phyloP scores from a whole-genome alignment of 1,140 invertebrate genomes.

The Andrena cerasifolii region DNA sequence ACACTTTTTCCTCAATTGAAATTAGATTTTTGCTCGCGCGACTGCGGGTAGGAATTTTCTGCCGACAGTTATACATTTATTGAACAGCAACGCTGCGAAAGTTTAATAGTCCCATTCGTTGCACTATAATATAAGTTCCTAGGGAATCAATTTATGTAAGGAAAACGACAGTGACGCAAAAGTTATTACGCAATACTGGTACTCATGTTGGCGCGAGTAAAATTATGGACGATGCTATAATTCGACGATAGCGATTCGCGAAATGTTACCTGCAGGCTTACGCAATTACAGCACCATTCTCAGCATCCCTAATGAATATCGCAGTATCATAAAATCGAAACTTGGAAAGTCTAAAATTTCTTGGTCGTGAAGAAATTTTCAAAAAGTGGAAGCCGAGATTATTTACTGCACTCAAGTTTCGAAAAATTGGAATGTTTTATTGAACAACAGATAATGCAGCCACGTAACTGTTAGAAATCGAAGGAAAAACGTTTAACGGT shows the following conservation, averaged over 20 bases:
- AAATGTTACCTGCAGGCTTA: conserved; percentile 10
- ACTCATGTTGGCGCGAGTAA: background rate
- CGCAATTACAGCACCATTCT: background rate
- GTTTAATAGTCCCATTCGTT: too few species aligned
- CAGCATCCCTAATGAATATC: background rate
- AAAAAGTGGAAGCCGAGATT: background rate
- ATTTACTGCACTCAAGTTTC: background rate
- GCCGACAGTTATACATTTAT: too few species aligned
- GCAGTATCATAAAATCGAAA: background rate
- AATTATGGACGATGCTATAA: conserved; percentile 14
- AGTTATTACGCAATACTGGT: background rate
- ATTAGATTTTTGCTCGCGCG: too few species aligned
- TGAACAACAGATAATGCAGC: background rate
- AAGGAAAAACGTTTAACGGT: background rate
- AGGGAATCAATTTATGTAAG: background rate
- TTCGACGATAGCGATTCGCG: conserved; percentile 22
- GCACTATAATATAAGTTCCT: too few species aligned
- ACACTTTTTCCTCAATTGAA: background rate
- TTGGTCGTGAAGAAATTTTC: background rate
- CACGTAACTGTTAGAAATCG: background rate
- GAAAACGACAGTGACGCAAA: background rate
- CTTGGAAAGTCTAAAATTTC: too few species aligned
- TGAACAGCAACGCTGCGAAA: too few species aligned
- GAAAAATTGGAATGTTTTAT: background rate
- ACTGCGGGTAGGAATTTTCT: too few species aligned